Evolutionary conservation across 2,113 vertebrate genomes (phyloP).

Genomic region (Lathamus discolor): DNA sequence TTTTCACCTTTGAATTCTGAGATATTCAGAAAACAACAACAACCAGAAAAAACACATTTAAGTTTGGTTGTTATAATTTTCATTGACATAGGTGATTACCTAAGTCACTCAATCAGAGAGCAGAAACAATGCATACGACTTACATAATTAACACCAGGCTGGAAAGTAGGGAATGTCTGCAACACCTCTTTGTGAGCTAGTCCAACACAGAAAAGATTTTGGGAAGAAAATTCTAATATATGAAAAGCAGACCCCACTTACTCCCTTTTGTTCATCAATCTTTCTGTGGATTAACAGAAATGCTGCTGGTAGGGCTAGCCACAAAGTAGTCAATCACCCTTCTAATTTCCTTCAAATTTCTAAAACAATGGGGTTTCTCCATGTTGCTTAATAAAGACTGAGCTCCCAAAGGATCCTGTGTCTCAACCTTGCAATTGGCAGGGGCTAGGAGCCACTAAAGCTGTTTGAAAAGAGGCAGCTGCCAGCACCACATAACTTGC

Average conservation of each 20-base stretch:
- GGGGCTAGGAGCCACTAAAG: conserved; percentile 4
- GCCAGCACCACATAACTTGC: conserved; percentile 19
- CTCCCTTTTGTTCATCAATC: not conserved
- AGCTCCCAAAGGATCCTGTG: not conserved
- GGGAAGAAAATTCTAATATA: not conserved
- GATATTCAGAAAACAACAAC: conserved; percentile 7
- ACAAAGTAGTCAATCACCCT: not conserved
- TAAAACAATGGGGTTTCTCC: not conserved
- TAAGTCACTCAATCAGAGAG: not conserved
- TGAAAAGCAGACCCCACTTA: not conserved
- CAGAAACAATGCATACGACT: not conserved
- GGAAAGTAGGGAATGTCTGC: not conserved
- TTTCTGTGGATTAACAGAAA: not conserved
- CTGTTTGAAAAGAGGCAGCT: conserved; percentile 44
- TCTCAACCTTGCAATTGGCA: conserved; percentile 20
- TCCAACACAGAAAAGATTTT: not conserved
- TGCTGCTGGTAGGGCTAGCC: not conserved
- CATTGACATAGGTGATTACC: not conserved
- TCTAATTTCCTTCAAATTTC: not conserved
- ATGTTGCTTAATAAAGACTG: conserved; percentile 7
- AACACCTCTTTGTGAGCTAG: not conserved
- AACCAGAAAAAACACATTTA: not conserved
- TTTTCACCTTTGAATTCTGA: conserved; percentile 45
- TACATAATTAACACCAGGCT: not conserved
- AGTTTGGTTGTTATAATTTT: conserved; percentile 17